These are phyloP conservation scores for Lamellibrachia satsuma DNA, from an alignment of 2,888 invertebrate genomes.

Conservation along the genomic window DNA sequence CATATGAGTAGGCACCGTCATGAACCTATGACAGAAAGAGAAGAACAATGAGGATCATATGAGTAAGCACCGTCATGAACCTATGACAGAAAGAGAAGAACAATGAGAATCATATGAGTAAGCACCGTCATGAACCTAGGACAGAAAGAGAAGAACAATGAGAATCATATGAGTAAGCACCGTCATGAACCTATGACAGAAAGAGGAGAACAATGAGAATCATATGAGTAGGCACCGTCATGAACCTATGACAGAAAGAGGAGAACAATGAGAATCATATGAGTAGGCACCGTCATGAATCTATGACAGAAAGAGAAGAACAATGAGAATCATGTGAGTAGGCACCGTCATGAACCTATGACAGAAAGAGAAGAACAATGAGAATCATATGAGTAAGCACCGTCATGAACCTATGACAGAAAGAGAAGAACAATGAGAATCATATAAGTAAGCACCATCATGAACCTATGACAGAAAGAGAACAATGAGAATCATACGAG, in stretches of 20 bases:
- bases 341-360: not conserved
- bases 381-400: not conserved
- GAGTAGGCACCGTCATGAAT: not conserved
- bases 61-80: not conserved
- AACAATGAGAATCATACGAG: not conserved
- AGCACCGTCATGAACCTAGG: not conserved
- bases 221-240: not conserved
- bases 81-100: not conserved
- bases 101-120: not conserved
- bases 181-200: not conserved
- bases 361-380: not conserved
- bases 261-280: not conserved
- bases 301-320: slow-evolving; percentile 64
- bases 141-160: not conserved
- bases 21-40: not conserved
- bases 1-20: not conserved
- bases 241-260: not conserved
- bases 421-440: not conserved
- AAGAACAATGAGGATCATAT: not conserved
- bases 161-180: not conserved
- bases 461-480: not conserved
- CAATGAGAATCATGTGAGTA: slow-evolving; percentile 67
- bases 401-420: not conserved
- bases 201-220: not conserved
- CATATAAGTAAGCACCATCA: not conserved